These are phyloP conservation scores for Lepidiolamprologus cunningtoni DNA, from an alignment of 2,113 vertebrate genomes.

Conservation along the genomic window DNA sequence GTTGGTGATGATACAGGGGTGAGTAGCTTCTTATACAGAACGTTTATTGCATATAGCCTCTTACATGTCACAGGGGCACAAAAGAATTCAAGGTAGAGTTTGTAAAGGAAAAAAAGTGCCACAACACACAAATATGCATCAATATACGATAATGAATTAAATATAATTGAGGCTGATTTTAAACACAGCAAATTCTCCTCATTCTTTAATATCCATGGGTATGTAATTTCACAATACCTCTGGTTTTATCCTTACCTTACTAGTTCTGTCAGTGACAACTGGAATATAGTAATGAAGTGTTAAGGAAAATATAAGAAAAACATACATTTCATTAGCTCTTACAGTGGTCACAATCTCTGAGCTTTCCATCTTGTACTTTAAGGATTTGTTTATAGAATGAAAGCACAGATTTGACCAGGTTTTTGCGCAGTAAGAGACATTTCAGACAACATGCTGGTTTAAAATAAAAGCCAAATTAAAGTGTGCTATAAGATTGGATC, in stretches of 20 bases:
- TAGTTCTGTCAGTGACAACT: background rate
- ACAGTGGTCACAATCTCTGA: background rate
- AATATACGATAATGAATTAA: background rate
- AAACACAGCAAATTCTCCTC: background rate
- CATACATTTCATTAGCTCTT: background rate
- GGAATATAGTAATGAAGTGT: background rate
- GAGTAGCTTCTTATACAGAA: constrained; percentile 27
- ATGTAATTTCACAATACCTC: background rate
- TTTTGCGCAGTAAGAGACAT: background rate
- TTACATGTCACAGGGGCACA: background rate
- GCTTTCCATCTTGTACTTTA: background rate
- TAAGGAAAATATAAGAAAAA: background rate
- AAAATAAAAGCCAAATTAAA: background rate
- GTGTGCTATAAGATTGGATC: background rate
- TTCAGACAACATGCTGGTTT: background rate
- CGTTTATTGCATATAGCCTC: background rate
- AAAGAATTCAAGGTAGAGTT: background rate
- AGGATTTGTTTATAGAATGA: background rate
- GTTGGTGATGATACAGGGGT: constrained; percentile 75
- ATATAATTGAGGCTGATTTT: background rate
- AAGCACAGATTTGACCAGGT: background rate
- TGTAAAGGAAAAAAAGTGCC: background rate
- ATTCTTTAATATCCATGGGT: background rate
- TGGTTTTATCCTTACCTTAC: background rate
- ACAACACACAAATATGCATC: background rate